Conservation (phyloP, 2,797 vertebrate genomes). For the Myotis planiceps region DNA sequence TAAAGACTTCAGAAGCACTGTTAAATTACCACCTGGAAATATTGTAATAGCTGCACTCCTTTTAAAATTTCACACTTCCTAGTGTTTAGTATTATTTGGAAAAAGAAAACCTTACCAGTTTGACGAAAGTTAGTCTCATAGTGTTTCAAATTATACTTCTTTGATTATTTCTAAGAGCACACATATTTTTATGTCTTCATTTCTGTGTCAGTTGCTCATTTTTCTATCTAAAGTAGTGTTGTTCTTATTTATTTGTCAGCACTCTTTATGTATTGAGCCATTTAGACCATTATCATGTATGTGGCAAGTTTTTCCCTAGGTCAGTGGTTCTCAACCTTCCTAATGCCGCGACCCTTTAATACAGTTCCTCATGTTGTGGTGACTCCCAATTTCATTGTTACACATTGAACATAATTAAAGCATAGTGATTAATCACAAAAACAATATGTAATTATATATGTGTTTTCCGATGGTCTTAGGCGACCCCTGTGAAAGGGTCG, state of each 20-base stretch:
- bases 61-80: neutral
- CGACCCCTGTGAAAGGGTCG: no score
- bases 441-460: no score
- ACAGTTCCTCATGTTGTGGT: no score
- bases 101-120: neutral
- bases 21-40: neutral
- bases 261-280: neutral
- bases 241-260: constrained; percentile 7
- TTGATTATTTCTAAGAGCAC: neutral
- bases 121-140: neutral
- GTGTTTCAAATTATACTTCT: neutral
- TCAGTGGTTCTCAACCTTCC: no score
- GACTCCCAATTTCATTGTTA: no score
- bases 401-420: no score
- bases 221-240: neutral
- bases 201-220: neutral
- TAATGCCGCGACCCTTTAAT: no score
- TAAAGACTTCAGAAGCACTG: neutral
- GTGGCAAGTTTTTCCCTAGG: neutral
- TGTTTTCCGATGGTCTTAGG: no score
- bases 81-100: neutral
- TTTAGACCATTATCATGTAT: neutral
- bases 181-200: neutral
- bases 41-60: neutral
- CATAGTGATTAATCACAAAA: no score